These are phyloP conservation scores for Pyralis farinalis DNA, from an alignment of 2,888 invertebrate species.

Conservation along the genomic window DNA sequence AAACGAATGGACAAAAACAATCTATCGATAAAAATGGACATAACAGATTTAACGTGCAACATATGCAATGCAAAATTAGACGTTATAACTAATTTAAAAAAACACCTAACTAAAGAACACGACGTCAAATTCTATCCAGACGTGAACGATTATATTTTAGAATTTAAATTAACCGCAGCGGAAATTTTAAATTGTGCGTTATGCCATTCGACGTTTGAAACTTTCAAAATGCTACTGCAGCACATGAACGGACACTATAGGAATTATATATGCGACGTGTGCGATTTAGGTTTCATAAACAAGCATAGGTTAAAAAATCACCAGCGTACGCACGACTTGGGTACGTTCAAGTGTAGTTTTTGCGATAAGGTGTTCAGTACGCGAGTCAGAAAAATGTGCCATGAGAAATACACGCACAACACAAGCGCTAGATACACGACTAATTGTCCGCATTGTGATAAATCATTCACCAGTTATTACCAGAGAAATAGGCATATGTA, in stretches of 20 bases:
- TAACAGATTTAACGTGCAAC: constrained; percentile 53
- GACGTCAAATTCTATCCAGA: constrained; percentile 55
- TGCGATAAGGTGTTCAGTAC: constrained; percentile 64
- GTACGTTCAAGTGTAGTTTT: constrained; percentile 52
- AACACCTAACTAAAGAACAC: constrained; percentile 49
- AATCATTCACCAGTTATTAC: constrained; percentile 62
- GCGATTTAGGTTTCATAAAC: constrained; percentile 63
- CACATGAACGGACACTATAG: constrained; percentile 71
- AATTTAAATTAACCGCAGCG: constrained; percentile 50
- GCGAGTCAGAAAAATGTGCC: constrained; percentile 48
- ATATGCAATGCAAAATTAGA: constrained; percentile 39
- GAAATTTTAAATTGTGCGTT: constrained; percentile 56
- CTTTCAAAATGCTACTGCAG: constrained; percentile 62
- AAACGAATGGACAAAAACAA: constrained; percentile 54
- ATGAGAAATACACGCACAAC: constrained; percentile 67
- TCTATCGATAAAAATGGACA: constrained; percentile 62
- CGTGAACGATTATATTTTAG: constrained; percentile 54
- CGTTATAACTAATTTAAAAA: constrained; percentile 42
- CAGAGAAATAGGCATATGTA: constrained; percentile 64
- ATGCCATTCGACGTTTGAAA: constrained; percentile 57
- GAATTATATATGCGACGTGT: constrained; percentile 61
- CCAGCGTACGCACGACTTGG: constrained; percentile 54
- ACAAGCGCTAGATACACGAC: constrained; percentile 54
- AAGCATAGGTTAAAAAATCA: constrained; percentile 58
- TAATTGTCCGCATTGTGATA: constrained; percentile 57